Percentiles rank a stretch among this genome's conserved stretches.
These are phyloP conservation scores for Cydia fagiglandana DNA, from an alignment of 1,140 invertebrate genomes.

Conservation along the genomic window DNA sequence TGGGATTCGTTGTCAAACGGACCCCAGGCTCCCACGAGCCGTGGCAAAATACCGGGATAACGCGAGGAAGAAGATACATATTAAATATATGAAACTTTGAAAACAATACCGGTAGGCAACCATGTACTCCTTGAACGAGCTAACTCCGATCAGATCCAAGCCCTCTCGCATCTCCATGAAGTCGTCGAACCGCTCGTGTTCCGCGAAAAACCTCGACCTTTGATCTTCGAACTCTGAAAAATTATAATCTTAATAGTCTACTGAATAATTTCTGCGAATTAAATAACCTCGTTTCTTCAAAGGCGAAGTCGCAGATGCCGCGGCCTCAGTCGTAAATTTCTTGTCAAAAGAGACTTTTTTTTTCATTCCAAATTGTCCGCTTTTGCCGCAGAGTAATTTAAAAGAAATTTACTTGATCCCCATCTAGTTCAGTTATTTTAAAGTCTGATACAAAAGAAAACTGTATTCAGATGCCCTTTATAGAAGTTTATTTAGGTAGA, in stretches of 20 bases:
- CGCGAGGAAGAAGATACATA: no score
- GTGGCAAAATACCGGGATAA: no score
- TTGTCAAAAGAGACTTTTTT: conserved; percentile 23
- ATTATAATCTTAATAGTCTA: conserved; percentile 25
- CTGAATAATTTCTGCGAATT: conserved; percentile 12
- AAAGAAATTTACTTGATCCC: neutral
- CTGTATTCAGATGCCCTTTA: neutral
- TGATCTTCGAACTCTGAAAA: conserved; percentile 90
- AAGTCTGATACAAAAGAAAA: neutral
- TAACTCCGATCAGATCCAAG: conserved; percentile 84
- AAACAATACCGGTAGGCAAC: conserved; percentile 75
- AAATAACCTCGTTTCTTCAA: conserved; percentile 12
- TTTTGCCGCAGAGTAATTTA: neutral
- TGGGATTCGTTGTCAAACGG: no score
- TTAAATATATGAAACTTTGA: neutral
- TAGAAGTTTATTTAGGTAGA: neutral
- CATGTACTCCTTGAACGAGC: conserved; percentile 84
- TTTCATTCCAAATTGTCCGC: neutral
- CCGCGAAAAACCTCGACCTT: conserved; percentile 89
- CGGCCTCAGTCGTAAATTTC: conserved; percentile 12
- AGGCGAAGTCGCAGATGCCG: neutral
- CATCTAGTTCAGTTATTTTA: neutral
- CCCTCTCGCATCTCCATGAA: conserved; percentile 95
- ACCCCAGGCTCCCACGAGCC: no score
- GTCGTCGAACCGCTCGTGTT: conserved; percentile 90